phyloP scores from a whole-genome alignment of 1,140 invertebrate genomes.

The Atta colombica region DNA sequence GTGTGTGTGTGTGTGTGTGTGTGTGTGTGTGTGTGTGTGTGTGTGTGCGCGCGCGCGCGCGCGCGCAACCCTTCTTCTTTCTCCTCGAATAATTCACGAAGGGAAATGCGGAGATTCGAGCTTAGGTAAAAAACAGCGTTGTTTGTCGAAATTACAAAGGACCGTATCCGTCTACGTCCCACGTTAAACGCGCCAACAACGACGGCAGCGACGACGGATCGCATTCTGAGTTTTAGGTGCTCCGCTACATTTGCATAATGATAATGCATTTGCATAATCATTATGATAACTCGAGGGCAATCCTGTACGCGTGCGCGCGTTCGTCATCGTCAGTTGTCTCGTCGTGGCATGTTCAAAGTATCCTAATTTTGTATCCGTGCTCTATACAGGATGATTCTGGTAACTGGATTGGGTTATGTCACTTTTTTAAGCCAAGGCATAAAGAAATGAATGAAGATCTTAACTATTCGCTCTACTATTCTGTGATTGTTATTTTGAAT shows the following conservation, averaged over 20 bases:
- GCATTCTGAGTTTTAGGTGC: conserved; percentile 63
- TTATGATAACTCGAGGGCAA: conserved; percentile 73
- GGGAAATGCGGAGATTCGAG: neutral
- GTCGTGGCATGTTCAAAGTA: conserved; percentile 13
- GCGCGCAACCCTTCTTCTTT: no score
- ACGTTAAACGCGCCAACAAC: conserved; percentile 14
- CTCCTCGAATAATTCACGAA: neutral
- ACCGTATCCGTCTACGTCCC: conserved; percentile 36
- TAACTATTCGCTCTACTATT: neutral
- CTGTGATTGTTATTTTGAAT: no score
- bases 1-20: no score
- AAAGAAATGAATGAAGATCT: neutral
- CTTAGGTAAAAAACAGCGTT: neutral
- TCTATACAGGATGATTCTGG: neutral
- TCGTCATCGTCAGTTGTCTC: conserved; percentile 8
- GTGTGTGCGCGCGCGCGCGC: rapidly evolving
- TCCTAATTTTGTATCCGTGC: conserved; percentile 14
- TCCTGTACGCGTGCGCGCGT: conserved; percentile 30
- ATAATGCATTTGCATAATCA: conserved; percentile 80
- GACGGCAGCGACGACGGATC: conserved; percentile 44
- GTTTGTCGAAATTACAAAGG: conserved; percentile 45
- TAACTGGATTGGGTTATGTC: neutral
- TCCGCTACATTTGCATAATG: conserved; percentile 75
- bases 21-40: no score
- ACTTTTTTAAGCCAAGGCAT: neutral